Base-by-base conservation (phyloP, 2,113 vertebrate genomes). In the Callipepla squamata region DNA sequence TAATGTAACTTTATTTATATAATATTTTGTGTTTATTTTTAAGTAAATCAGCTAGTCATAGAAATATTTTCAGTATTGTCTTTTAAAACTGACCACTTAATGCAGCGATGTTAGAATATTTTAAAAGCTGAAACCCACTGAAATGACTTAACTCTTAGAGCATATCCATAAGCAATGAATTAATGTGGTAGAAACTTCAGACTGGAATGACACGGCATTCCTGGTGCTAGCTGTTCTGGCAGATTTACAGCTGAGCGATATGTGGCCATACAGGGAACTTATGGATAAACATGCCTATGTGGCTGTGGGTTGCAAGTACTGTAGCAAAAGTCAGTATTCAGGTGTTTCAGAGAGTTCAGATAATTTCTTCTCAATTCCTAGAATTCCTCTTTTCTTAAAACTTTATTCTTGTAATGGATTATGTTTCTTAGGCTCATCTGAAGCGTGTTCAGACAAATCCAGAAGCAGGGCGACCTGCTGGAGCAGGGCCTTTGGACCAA, bases 241-340 rank as follows among this genome's bases (percentile, higher is more conserved):
- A 13, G 74, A 58, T 87, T 55, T 62, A 74, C 13, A 48, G 1
- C 26, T 8, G 9, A 70, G 23, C 0, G 2, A 40, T n/a, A 14
- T 2, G 13, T 78, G 63, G 11, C 10, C n/a, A 14, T 0, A 1
- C n/a, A 51, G 66, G n/a, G 51, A 38, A 36, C 14, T 4, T 59
- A 34, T 53, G 44, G 45, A 10, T 59, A 36, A 7, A 25, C 50
- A 30, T 30, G 86, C 50, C n/a, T 78, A 38, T 20, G 0, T 10
- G 34, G 22, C 6, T 57, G 8, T 32, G 26, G 22, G n/a, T 25
- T 80, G 20, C 30, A 74, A n/a, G 32, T 63, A 66, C 57, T 22
- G 2, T 2, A 65, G 48, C 28, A 61, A 80, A 73, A 47, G 48
- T 62, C 55, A 7, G 2, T 13, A 26, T 26, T 86, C 20, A 22